These are phyloP conservation scores for Cyclophora punctaria DNA, from an alignment of 2,888 invertebrate species.

Conservation along the genomic window DNA sequence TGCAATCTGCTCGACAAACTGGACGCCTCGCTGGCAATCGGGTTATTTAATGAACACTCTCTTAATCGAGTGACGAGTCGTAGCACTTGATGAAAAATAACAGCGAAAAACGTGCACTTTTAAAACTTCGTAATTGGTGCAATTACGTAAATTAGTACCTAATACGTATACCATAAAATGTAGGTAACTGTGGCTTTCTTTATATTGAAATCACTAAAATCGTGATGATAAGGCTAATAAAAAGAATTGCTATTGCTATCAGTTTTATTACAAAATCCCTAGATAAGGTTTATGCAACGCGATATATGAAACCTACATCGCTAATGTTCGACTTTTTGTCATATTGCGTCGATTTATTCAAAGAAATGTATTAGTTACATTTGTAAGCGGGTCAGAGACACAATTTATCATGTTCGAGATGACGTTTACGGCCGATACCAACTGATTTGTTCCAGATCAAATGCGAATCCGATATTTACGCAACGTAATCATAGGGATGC, in stretches of 20 bases:
- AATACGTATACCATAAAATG: too few species aligned
- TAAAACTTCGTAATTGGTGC: too few species aligned
- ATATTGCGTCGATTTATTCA: slow-evolving; percentile 16
- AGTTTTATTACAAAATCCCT: background rate
- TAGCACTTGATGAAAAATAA: slow-evolving; percentile 45
- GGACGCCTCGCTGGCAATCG: slow-evolving; percentile 54
- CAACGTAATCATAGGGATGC: slow-evolving; percentile 33
- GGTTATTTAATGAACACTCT: slow-evolving; percentile 67
- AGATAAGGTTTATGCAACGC: slow-evolving; percentile 1
- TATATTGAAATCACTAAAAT: too few species aligned
- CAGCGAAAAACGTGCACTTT: slow-evolving; percentile 22
- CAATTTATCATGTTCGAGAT: slow-evolving; percentile 50
- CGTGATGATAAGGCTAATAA: too few species aligned
- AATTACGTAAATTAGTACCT: too few species aligned
- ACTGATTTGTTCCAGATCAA: slow-evolving; percentile 55
- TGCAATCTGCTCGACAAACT: slow-evolving; percentile 59
- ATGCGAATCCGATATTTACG: slow-evolving; percentile 51
- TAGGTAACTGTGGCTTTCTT: too few species aligned
- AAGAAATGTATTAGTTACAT: slow-evolving; percentile 29
- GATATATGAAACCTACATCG: slow-evolving; percentile 8
- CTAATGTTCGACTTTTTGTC: slow-evolving; percentile 21
- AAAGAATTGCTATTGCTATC: background rate
- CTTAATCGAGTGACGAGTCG: slow-evolving; percentile 58
- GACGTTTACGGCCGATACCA: slow-evolving; percentile 48
- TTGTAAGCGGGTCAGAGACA: slow-evolving; percentile 46